Conservation (phyloP, 2,113 vertebrate genomes). For the Mohoua ochrocephala region DNA sequence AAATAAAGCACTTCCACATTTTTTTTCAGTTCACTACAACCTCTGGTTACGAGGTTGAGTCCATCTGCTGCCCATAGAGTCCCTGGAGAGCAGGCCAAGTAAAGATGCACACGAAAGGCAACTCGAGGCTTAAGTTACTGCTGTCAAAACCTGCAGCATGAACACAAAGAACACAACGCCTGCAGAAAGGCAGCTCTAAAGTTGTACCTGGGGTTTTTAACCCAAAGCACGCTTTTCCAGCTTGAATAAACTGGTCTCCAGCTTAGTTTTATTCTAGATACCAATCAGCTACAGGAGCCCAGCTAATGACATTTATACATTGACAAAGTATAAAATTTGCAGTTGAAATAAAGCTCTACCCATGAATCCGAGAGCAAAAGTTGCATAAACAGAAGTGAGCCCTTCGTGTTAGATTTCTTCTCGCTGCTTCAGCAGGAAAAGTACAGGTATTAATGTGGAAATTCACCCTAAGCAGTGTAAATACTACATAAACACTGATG, state of each 20-base stretch:
- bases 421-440: neutral
- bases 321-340: neutral
- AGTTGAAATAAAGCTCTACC: neutral
- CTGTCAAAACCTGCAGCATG: neutral
- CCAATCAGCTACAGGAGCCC: neutral
- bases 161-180: neutral
- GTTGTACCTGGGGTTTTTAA: neutral
- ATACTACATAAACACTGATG: rapidly evolving
- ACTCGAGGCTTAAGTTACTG: rapidly evolving
- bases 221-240: neutral
- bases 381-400: neutral
- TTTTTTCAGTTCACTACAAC: neutral
- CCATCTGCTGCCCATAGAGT: neutral
- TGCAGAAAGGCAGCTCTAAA: neutral
- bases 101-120: rapidly evolving
- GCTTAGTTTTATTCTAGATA: neutral
- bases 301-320: neutral
- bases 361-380: neutral
- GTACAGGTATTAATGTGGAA: rapidly evolving
- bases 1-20: neutral
- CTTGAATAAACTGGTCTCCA: neutral
- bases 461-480: neutral
- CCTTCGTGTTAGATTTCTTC: neutral
- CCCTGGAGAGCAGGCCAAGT: neutral
- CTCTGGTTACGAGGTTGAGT: neutral